Evolutionary conservation across 2,113 vertebrate genomes (phyloP).

Genomic region (Xenopus laevis): DNA sequence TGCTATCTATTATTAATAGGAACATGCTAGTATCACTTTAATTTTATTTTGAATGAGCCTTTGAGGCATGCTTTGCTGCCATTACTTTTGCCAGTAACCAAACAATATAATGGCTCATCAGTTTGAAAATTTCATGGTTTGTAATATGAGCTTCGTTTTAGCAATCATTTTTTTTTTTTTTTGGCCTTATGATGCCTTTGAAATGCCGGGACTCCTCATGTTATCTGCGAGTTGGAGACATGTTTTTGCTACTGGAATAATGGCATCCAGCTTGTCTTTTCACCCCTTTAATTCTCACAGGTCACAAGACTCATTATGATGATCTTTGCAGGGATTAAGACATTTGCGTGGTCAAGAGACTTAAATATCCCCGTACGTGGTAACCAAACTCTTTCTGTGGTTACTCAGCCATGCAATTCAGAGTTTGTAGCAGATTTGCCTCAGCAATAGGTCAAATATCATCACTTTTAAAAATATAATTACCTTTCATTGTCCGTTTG

Average conservation of each 20-base stretch:
- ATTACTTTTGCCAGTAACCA: too few relatives aligned
- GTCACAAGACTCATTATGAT: slow-evolving; percentile 37
- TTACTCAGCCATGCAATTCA: slow-evolving; percentile 12
- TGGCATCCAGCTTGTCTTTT: slow-evolving; percentile 38
- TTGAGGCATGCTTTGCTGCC: too few relatives aligned
- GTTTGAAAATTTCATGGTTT: slow-evolving; percentile 12
- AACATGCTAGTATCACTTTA: too few relatives aligned
- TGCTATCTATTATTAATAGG: too few relatives aligned
- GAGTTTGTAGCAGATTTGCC: not conserved
- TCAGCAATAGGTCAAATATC: slow-evolving; percentile 19
- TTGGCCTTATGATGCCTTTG: slow-evolving; percentile 32
- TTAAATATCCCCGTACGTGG: slow-evolving; percentile 8
- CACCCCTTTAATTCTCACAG: slow-evolving; percentile 36
- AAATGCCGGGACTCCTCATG: slow-evolving; percentile 30
- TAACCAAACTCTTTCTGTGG: slow-evolving; percentile 8
- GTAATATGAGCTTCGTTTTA: slow-evolving; percentile 36
- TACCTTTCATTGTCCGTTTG: not conserved
- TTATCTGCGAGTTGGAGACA: slow-evolving; percentile 29
- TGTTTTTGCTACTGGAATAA: slow-evolving; percentile 45
- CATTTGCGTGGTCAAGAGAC: slow-evolving; percentile 36
- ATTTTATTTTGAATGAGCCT: too few relatives aligned
- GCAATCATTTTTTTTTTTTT: slow-evolving; percentile 31
- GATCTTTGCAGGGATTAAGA: slow-evolving; percentile 35
- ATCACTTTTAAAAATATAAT: not conserved
- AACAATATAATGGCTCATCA: too few relatives aligned